Conservation (phyloP, 2,888 invertebrate genomes). For the Stenurella melanura region DNA sequence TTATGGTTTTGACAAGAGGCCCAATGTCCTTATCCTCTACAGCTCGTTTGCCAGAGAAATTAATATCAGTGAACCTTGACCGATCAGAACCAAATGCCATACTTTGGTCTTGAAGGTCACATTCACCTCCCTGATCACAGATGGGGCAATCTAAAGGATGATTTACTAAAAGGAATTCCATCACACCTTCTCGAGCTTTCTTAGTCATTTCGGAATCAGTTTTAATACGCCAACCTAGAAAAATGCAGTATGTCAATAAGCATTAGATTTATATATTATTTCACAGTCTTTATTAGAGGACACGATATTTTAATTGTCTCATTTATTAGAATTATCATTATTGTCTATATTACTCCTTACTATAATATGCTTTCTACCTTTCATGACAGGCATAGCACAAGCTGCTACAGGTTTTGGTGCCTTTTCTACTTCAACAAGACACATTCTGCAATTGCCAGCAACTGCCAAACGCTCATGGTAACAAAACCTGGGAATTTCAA, state of each 20-base stretch:
- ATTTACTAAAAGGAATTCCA: constrained; percentile 99
- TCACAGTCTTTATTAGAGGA: too few relatives aligned
- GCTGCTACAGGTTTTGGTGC: constrained; percentile 98
- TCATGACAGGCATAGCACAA: constrained; percentile 99
- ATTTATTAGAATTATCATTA: not conserved
- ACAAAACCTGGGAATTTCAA: constrained; percentile 99
- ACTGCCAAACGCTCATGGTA: constrained; percentile 99
- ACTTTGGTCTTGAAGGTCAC: constrained; percentile 97
- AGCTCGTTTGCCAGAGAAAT: constrained; percentile 94
- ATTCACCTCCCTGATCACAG: constrained; percentile 98
- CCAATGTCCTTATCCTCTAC: constrained; percentile 99
- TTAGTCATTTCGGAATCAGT: constrained; percentile 94
- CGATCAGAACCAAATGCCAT: constrained; percentile 99
- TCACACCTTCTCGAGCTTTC: constrained; percentile 89
- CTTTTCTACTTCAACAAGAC: constrained; percentile 98
- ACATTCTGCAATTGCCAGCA: constrained; percentile 99
- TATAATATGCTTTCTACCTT: constrained; percentile 75
- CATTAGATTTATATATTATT: not conserved
- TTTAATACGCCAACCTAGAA: constrained; percentile 92
- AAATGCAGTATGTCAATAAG: constrained; percentile 27
- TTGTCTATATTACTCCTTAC: not conserved
- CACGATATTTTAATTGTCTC: too few relatives aligned
- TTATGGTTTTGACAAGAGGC: constrained; percentile 97
- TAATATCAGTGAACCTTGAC: constrained; percentile 94
- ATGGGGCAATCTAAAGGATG: constrained; percentile 99